Evolutionary conservation across 2,888 invertebrate genomes (phyloP), one percentile per base, ranked within the genome.

Genomic region (Eledona agricola): DNA sequence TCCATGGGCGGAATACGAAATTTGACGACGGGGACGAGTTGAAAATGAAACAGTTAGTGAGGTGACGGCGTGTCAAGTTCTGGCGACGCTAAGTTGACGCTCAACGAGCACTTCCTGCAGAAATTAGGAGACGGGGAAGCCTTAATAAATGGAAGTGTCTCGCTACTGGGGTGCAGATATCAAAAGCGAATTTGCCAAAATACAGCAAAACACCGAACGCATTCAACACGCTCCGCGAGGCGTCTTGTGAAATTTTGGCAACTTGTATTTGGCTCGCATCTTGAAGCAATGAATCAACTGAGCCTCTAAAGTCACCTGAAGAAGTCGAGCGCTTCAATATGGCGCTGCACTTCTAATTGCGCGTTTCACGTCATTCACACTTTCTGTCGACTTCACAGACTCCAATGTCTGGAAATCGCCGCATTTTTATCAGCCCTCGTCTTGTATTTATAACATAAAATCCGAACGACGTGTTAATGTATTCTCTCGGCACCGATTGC

Each of bases 241-340:
- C n/a, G n/a, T n/a, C n/a, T n/a, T n/a, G n/a, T n/a, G n/a, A n/a
- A n/a, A n/a, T n/a, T n/a, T n/a, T n/a, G n/a, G n/a, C n/a, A n/a
- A n/a, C 12, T 20, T 7, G 4, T 11, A 43, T 43, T 43, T 43
- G 43, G 43, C 43, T 20, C 20, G 23, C 32, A 23, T 43, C 32
- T 22, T 43, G 34, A 26, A 13, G 46, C 46, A 46, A 46, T 46
- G 46, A 46, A 46, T 46, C 46, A 46, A 46, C 26, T 28, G 35
- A 28, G 46, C 17, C 19, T 25, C 25, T 46, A 35, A 46, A 34
- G 46, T 46, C 46, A 35, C 35, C 35, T 35, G 69, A 63, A 65
- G 70, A 69, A 68, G 63, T 70, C 66, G 67, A 67, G 69, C 72
- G 72, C 62, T 67, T 66, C 71, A 70, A 70, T 66, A 69, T 66